Base-by-base conservation (phyloP, 2,797 vertebrate species). In the Lacerta viridis region DNA sequence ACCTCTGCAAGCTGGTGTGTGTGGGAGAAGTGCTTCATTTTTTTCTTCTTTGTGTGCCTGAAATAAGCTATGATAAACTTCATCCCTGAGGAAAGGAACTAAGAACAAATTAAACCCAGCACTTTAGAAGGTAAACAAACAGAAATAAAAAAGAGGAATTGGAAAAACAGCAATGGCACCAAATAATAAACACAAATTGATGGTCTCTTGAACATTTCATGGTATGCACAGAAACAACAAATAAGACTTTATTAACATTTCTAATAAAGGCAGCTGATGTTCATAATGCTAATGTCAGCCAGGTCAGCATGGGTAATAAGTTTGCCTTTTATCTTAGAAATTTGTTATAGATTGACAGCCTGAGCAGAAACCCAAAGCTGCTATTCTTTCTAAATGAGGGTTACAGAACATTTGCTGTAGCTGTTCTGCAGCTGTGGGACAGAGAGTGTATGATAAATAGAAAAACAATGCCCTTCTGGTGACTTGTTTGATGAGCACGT, bases 291-390 rank as follows among this genome's bases (percentile, higher is more conserved):
- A 43, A 75, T 50, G 18, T 74, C 55, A 77, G n/a, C 20, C 9
- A 84, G 46, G 74, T 84, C 74, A 78, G n/a, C 66, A 50, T 33
- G 20, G 29, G 43, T 84, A 71, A 84, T 77, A 88, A 77, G 87
- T 9, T 36, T 83, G 64, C 80, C 61, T 86, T 84, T 83, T 66
- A 84, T 84, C 81, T 78, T 83, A 61, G n/a, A 83, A 83, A 78
- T 8, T 77, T 5, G 55, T 77, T 88, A 7, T 83, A 25, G 39
- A 66, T 25, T 50, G 61, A 88, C 83, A 66, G 25, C 23, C 41
- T 46, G 41, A 68, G 41, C 61, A 83, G 43, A 83, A 83, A 66
- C 23, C 41, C 18, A 68, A 76, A 78, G 29, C 23, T 43, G 13
- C 7, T 36, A 68, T 68, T 41, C 18, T 29, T 23, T 9, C 2